Evolutionary conservation across 2,113 vertebrate genomes (phyloP).

Genomic region (Lota lota): DNA sequence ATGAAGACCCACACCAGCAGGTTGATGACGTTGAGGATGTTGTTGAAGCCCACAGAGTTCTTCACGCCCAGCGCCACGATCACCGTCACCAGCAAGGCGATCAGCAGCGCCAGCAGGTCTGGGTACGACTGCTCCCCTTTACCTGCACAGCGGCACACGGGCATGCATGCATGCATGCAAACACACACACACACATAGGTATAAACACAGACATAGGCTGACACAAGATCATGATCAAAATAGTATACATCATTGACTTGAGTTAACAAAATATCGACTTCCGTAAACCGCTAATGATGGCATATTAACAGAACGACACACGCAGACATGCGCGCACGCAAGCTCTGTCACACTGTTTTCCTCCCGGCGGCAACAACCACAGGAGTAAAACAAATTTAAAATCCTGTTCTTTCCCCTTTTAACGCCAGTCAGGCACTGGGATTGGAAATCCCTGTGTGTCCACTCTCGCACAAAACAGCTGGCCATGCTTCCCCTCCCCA

Average conservation of each 20-base stretch:
- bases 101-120: conserved; percentile 90
- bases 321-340: not conserved
- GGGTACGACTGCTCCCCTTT: conserved; percentile 97
- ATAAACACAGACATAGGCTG: not conserved
- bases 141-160: conserved; percentile 55
- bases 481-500: not conserved
- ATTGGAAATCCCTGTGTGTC: conserved; percentile 44
- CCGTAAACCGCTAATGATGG: too few species aligned
- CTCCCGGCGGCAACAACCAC: too few species aligned
- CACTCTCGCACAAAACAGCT: conserved; percentile 30
- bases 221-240: not conserved
- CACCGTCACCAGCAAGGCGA: conserved; percentile 88
- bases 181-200: conserved; percentile 1
- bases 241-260: too few species aligned
- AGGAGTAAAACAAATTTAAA: not conserved
- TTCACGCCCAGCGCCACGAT: conserved; percentile 93
- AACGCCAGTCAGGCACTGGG: conserved; percentile 2
- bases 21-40: conserved; percentile 91
- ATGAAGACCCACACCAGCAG: conserved; percentile 94
- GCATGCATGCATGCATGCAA: not conserved
- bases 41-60: conserved; percentile 97
- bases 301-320: not conserved
- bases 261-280: too few species aligned
- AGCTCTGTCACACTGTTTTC: not conserved
- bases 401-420: conserved; percentile 20